Conservation (phyloP, 2,888 invertebrate genomes). For the Eupsilia transversa region DNA sequence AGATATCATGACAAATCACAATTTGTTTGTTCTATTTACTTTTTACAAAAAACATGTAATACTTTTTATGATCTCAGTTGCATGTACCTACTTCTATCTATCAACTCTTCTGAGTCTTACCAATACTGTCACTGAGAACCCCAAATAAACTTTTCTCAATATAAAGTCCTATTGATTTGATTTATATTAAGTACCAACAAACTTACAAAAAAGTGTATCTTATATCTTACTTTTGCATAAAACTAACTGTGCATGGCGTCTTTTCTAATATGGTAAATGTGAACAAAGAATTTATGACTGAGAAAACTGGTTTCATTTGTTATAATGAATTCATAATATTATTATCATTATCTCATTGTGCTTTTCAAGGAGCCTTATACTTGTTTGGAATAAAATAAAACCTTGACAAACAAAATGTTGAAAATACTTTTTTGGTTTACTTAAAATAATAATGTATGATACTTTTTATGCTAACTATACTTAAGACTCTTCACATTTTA, state of each 20-base stretch:
- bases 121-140: not conserved
- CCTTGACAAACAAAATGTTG: constrained; percentile 8
- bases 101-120: not conserved
- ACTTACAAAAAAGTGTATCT: not conserved
- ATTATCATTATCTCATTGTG: constrained; percentile 35
- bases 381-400: constrained; percentile 12
- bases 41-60: not conserved
- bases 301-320: constrained; percentile 46
- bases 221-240: constrained; percentile 3
- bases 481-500: not conserved
- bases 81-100: not conserved
- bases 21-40: not conserved
- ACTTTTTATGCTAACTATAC: not conserved
- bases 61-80: not conserved
- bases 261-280: constrained; percentile 21
- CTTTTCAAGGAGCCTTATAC: constrained; percentile 30
- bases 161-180: not conserved
- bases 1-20: not conserved
- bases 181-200: not conserved
- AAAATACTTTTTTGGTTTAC: not conserved
- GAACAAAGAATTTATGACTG: constrained; percentile 40
- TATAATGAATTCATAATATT: constrained; percentile 48
- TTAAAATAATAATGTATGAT: not conserved
- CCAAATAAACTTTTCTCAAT: not conserved
- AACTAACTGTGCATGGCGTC: constrained; percentile 1